These are phyloP conservation scores for Andrena camellia DNA, from an alignment of 2,888 invertebrate species.

Conservation along the genomic window DNA sequence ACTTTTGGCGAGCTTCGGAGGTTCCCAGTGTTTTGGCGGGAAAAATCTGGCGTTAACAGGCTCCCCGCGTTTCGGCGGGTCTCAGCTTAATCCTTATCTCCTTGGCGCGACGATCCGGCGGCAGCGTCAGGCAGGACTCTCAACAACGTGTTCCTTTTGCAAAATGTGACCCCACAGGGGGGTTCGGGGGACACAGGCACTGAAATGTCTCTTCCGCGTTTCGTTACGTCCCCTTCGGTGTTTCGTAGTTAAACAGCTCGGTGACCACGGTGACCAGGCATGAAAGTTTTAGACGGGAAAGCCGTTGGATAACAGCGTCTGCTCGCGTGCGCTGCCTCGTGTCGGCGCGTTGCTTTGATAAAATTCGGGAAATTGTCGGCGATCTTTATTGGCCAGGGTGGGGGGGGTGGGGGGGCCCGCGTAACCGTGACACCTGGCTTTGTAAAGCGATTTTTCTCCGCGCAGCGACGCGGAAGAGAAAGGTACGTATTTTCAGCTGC, in stretches of 20 bases:
- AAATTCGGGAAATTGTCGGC: slow-evolving; percentile 14
- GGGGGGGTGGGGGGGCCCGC: not conserved
- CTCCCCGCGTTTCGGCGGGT: no score
- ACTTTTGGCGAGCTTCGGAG: no score
- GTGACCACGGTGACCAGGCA: slow-evolving; percentile 14
- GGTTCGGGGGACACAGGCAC: not conserved
- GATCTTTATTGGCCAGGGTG: slow-evolving; percentile 4
- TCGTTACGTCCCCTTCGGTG: slow-evolving; percentile 18
- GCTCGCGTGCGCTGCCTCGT: not conserved
- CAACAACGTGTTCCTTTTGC: slow-evolving; percentile 30
- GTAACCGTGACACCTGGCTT: slow-evolving; percentile 26
- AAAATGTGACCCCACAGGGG: not conserved
- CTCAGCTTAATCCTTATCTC: no score
- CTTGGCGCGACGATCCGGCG: no score
- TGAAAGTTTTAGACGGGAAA: slow-evolving; percentile 32
- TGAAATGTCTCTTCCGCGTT: slow-evolving; percentile 52
- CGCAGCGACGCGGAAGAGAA: slow-evolving; percentile 49
- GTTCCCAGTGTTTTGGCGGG: no score
- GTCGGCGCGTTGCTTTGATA: slow-evolving; percentile 12
- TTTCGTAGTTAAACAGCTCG: slow-evolving; percentile 17
- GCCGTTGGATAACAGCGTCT: slow-evolving; percentile 33
- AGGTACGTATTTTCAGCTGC: slow-evolving; percentile 41
- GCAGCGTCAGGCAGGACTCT: not conserved
- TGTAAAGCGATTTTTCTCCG: slow-evolving; percentile 17
- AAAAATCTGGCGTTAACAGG: no score